A percentile compares a stretch with the other conserved stretches of the same genome.
These are phyloP conservation scores for Agrypnus murinus DNA, from an alignment of 2,888 invertebrate species.

Conservation along the genomic window DNA sequence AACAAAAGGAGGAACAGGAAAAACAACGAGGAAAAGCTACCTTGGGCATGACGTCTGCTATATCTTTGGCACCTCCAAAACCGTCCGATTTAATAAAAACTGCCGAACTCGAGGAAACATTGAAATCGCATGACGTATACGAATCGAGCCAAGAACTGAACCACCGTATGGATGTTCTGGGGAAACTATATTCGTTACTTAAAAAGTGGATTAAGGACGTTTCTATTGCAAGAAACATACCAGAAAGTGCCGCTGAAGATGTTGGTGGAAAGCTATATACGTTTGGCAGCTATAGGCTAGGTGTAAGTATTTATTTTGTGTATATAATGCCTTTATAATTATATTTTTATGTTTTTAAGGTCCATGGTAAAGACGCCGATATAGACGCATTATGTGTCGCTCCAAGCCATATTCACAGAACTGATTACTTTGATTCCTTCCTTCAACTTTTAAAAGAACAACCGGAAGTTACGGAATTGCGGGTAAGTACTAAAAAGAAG, in stretches of 20 bases:
- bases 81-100: slow-evolving; percentile 85
- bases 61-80: slow-evolving; percentile 90
- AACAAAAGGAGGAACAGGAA: too few species aligned
- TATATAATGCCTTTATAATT: background rate
- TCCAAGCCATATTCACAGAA: slow-evolving; percentile 94
- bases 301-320: slow-evolving; percentile 74
- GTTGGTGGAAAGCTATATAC: slow-evolving; percentile 99
- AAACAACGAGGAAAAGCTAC: slow-evolving; percentile 78
- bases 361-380: slow-evolving; percentile 98
- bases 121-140: slow-evolving; percentile 91
- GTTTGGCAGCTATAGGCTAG: slow-evolving; percentile 96
- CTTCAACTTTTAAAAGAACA: slow-evolving; percentile 91
- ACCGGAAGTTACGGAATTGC: slow-evolving; percentile 87
- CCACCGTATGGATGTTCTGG: slow-evolving; percentile 89
- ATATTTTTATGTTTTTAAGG: slow-evolving; percentile 68
- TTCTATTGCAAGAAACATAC: slow-evolving; percentile 93
- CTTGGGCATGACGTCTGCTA: slow-evolving; percentile 97
- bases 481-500: slow-evolving; percentile 74
- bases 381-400: slow-evolving; percentile 99
- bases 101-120: slow-evolving; percentile 83
- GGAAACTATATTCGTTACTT: slow-evolving; percentile 91
- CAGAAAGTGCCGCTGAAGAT: slow-evolving; percentile 89
- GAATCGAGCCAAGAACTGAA: slow-evolving; percentile 93
- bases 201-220: slow-evolving; percentile 96
- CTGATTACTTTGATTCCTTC: slow-evolving; percentile 97